These are phyloP conservation scores for Sphaerophoria taeniata DNA, from an alignment of 2,888 invertebrate genomes.

Conservation along the genomic window DNA sequence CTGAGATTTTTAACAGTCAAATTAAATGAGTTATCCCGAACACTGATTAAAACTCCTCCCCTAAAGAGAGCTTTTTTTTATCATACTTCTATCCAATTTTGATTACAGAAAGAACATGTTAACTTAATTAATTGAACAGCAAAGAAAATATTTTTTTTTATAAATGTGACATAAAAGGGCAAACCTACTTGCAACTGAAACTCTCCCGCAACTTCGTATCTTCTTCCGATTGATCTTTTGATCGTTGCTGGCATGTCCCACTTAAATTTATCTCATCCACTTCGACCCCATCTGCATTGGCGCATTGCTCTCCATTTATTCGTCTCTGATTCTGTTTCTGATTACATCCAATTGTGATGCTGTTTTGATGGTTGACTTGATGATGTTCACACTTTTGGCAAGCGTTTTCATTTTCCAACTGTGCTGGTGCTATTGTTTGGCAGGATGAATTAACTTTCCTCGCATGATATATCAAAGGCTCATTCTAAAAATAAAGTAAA, in stretches of 20 bases:
- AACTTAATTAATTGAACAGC: constrained; percentile 11
- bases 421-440: constrained; percentile 62
- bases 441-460: constrained; percentile 69
- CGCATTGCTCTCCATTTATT: constrained; percentile 38
- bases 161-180: neutral
- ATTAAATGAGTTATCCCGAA: too few relatives aligned
- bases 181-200: constrained; percentile 60
- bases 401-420: constrained; percentile 62
- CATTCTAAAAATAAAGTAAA: constrained; percentile 41
- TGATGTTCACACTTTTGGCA: constrained; percentile 70
- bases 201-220: constrained; percentile 31
- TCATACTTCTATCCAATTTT: too few relatives aligned
- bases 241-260: constrained; percentile 43
- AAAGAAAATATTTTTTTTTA: neutral
- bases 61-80: too few relatives aligned
- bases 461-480: constrained; percentile 71
- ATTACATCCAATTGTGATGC: constrained; percentile 58
- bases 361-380: constrained; percentile 48
- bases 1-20: too few relatives aligned
- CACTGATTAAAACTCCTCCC: too few relatives aligned
- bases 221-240: constrained; percentile 43
- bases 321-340: constrained; percentile 59
- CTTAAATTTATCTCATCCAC: neutral
- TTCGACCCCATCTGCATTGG: constrained; percentile 31
- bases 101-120: too few relatives aligned